Base-by-base conservation (phyloP, 2,113 vertebrate genomes). In the Stigmatopora nigra region DNA sequence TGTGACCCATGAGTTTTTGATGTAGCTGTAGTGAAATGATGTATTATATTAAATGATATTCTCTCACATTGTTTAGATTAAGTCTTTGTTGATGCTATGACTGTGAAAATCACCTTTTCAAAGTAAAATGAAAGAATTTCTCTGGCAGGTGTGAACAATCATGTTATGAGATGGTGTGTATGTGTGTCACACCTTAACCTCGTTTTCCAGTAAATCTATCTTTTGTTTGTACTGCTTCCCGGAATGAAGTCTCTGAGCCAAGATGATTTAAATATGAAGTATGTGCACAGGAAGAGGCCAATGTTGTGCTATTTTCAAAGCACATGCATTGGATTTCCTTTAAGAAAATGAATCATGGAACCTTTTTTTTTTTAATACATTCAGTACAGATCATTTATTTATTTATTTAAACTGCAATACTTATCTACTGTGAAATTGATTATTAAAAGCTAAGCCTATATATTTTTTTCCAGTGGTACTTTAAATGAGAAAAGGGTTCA, bases 121-220 rank as follows among this genome's bases (percentile, higher is more conserved):
- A 81, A 78, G 74, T 76, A 65, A 76, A 78, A 77, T 72, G 70
- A 76, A 74, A 66, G 66, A 31, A 31, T 76, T 85, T 78, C 64
- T 72, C 69, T 83, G 77, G 78, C 76, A 88, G 81, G 82, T 89
- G 86, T 82, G 80, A 67, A 78, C 65, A 88, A 89, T 88, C 84
- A 76, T 78, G 79, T 88, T 88, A 88, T 57, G 67, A 75, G 19
- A 74, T 78, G 65, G 66, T 70, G 65, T 80, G 79, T 73, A 14
- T 61, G 41, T 45, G 67, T 80, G 65, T 75, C 79, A 73, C 67
- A 85, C 78, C 67, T 77, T 79, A 73, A 82, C 79, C 76, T 77
- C 57, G 56, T 84, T 82, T 81, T 86, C 73, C 82, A 83, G 64
- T 64, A 82, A 81, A 77, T 81, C 67, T 69, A 61, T 78, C 22